These are phyloP conservation scores for Fregata magnificens DNA, from an alignment of 2,113 vertebrate species.

Conservation along the genomic window DNA sequence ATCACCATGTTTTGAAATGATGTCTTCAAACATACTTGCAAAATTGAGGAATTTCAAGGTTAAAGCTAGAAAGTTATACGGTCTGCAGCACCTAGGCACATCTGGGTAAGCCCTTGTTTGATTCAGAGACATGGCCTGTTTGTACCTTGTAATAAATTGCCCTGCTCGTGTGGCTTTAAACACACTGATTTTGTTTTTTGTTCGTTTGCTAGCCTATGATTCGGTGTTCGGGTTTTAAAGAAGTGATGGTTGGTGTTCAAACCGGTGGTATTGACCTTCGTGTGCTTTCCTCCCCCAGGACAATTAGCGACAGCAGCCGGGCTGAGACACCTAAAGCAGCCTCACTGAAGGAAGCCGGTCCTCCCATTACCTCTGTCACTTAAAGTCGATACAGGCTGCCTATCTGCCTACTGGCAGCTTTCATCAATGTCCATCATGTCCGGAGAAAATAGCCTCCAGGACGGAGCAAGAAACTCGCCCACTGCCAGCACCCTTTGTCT, in stretches of 20 bases:
- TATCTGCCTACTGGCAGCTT: constrained; percentile 70
- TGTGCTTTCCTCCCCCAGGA: neutral
- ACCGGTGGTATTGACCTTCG: rapidly evolving
- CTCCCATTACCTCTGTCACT: neutral
- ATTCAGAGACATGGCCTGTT: neutral
- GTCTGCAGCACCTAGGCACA: neutral
- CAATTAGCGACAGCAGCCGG: neutral
- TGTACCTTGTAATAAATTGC: neutral
- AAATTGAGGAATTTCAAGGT: neutral
- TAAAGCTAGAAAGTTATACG: neutral
- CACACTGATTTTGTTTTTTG: neutral
- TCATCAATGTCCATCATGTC: constrained; percentile 75
- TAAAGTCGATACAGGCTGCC: constrained; percentile 45
- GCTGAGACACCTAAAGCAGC: neutral
- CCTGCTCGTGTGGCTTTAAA: neutral
- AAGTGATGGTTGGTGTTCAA: rapidly evolving
- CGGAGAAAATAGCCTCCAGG: constrained; percentile 55
- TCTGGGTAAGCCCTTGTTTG: neutral
- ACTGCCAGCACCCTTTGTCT: constrained; percentile 80
- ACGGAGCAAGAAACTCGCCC: constrained; percentile 42
- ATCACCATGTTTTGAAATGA: neutral
- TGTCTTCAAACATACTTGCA: neutral
- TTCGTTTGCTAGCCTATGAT: neutral
- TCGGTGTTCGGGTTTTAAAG: neutral
- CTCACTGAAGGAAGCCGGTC: neutral